Base-by-base conservation (phyloP, 2,888 invertebrate species). In the Pammene fasciana region DNA sequence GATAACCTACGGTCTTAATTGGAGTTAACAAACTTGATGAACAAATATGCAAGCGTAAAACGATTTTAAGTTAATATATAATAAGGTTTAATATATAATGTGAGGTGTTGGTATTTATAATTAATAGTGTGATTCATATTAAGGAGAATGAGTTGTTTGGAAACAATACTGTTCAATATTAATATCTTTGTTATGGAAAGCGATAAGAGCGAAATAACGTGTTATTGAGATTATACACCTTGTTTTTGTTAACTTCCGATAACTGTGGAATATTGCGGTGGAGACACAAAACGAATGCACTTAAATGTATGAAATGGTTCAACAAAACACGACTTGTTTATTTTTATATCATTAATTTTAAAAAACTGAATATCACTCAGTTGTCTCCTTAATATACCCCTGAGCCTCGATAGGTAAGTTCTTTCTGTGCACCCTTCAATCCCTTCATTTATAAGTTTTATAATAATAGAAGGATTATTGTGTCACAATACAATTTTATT, bases 91-190 rank as follows among this genome's bases (percentile, higher is more conserved):
- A 34, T 52, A 13, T 52, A 5, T 5, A 34, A 52, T n/a, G 52
- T 13, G 2, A 52, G 52, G 13, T 52, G 9, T 11, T 6, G 13
- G 26, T 52, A 50, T 50, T 50, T 50, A 50, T 50, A 50, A 52
- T 52, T 52, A 52, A 34, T 52, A 7, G 26, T 34, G 8, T 52
- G 52, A 52, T 52, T 52, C 52, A 52, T 52, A 52, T 34, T 52
- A 52, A 52, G 34, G 52, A 34, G 52, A 52, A 52, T 52, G 34
- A 34, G 26, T 52, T 52, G 52, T 52, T 34, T 26, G 52, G 13
- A 52, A 52, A 26, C 52, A 52, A 34, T 52, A 50, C 50, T n/a
- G 26, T 52, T 52, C 34, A 52, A 52, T 52, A 52, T 52, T 52
- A 52, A 52, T 52, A 52, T 52, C 13, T 34, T 34, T 52, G 52